A percentile compares a stretch with the other conserved stretches of the same genome.
Conservation (phyloP, 1,140 invertebrate species). For the Monochamus saltuarius region DNA sequence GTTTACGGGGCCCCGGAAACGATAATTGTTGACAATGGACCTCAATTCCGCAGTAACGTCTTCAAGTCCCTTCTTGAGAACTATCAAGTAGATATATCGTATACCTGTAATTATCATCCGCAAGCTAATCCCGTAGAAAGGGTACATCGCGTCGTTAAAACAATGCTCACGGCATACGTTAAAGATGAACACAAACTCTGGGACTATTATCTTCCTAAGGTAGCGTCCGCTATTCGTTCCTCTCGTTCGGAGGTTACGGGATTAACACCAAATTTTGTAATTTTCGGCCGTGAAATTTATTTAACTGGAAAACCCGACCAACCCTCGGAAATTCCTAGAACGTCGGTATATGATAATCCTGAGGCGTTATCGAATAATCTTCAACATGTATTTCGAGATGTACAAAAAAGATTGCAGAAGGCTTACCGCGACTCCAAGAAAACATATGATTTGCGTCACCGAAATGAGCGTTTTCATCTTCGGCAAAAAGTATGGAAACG, state of each 20-base stretch:
- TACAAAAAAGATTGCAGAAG: neutral
- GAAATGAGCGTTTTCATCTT: neutral
- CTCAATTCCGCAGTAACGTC: slow-evolving; percentile 4
- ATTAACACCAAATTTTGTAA: slow-evolving; percentile 36
- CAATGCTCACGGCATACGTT: slow-evolving; percentile 39
- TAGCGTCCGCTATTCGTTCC: slow-evolving; percentile 39
- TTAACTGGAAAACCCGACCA: neutral
- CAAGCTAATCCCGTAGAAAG: slow-evolving; percentile 17
- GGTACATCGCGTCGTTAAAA: slow-evolving; percentile 27
- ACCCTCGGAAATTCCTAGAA: neutral
- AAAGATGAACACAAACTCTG: slow-evolving; percentile 42
- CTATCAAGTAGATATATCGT: slow-evolving; percentile 3
- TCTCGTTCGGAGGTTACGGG: slow-evolving; percentile 41
- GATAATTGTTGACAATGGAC: slow-evolving; percentile 12
- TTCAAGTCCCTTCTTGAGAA: neutral
- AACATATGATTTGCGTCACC: neutral
- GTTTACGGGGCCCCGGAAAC: slow-evolving; percentile 29
- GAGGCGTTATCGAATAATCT: too few relatives aligned
- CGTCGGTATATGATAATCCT: neutral
- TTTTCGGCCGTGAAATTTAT: slow-evolving; percentile 21
- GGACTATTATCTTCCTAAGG: slow-evolving; percentile 35
- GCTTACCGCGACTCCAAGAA: neutral
- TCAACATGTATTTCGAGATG: neutral
- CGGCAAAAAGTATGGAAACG: slow-evolving; percentile 10
- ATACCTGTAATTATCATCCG: slow-evolving; percentile 16